Evolutionary conservation across 1,140 invertebrate genomes (phyloP).

Genomic region (Platyscapa corneri): DNA sequence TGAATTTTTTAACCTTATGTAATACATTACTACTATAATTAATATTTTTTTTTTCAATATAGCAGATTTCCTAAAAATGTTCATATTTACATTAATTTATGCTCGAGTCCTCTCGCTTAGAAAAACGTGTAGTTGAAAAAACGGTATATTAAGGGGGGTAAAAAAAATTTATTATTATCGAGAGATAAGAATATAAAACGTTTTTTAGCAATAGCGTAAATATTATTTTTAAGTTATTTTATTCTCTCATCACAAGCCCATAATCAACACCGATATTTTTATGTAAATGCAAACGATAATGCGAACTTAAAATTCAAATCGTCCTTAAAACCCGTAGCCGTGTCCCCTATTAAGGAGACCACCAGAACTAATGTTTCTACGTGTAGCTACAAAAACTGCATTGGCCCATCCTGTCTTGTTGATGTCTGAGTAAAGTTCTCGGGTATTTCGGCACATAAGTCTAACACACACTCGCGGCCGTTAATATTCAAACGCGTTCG

Average conservation of each 20-base stretch:
- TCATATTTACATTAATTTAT: not conserved
- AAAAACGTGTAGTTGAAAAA: not conserved
- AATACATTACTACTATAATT: not conserved
- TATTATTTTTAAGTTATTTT: slow-evolving; percentile 27
- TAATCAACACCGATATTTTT: not conserved
- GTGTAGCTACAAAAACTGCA: not conserved
- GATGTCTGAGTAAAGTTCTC: not conserved
- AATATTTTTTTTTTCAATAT: not conserved
- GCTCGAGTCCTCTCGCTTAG: not conserved
- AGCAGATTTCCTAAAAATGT: not conserved
- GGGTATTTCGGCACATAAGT: slow-evolving; percentile 9
- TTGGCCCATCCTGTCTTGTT: not conserved
- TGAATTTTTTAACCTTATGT: not conserved
- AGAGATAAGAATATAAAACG: not conserved
- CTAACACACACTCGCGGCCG: not conserved
- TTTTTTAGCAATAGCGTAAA: not conserved
- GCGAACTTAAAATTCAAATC: not conserved
- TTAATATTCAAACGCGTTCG: slow-evolving; percentile 45
- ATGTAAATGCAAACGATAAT: not conserved
- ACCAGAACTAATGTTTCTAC: not conserved
- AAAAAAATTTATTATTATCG: not conserved
- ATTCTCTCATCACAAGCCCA: not conserved
- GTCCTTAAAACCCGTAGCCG: not conserved
- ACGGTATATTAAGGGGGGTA: not conserved
- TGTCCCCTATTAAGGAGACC: not conserved